Evolutionary conservation across 2,797 vertebrate genomes (phyloP).

Genomic region (Tapera naevia): DNA sequence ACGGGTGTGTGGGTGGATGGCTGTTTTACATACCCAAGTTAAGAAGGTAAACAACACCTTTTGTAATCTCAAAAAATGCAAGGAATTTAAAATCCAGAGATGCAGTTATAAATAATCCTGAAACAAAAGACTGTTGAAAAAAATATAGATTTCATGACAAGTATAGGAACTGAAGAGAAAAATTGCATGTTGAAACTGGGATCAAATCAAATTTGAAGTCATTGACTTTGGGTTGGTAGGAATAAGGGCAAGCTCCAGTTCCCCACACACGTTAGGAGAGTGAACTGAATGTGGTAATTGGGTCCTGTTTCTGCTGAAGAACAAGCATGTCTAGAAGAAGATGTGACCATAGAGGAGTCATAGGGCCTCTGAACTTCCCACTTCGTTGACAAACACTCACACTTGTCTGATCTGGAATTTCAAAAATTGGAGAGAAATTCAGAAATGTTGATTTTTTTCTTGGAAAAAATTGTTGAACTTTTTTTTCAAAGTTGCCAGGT

Average conservation of each 20-base stretch:
- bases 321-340: rapidly evolving
- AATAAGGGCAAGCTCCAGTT: background rate
- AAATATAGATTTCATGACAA: background rate
- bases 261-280: too few species aligned
- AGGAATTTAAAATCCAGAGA: background rate
- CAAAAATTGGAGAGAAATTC: background rate
- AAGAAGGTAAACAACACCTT: background rate
- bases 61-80: background rate
- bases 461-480: background rate
- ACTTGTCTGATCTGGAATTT: background rate
- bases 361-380: rapidly evolving
- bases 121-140: background rate
- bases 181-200: background rate
- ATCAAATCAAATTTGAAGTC: background rate
- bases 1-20: background rate
- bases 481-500: background rate
- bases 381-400: background rate
- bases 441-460: background rate
- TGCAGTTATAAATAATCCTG: background rate
- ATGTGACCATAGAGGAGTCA: background rate
- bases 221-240: background rate
- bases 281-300: background rate
- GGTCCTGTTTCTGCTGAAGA: background rate
- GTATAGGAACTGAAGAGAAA: background rate
- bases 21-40: background rate